Evolutionary conservation across 1,140 invertebrate species (phyloP), one percentile per base, ranked within the genome.

Genomic region (Tribolium castaneum): DNA sequence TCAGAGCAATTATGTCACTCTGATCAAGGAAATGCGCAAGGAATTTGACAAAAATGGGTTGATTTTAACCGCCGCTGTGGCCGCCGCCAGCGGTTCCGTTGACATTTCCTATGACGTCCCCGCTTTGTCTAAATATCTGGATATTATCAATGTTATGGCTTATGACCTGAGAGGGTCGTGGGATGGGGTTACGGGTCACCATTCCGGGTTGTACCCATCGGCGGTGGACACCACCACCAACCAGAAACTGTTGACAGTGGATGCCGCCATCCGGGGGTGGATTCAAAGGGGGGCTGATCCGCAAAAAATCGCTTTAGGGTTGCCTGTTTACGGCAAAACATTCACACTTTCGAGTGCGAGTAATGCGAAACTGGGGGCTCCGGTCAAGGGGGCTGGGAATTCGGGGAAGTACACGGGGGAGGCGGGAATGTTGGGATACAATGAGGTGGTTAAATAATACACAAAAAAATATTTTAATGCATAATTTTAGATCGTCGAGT

Each of bases 51-150:
- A 79, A 16, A 25, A 80, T 56, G 81, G 80, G 39, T 75, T 78
- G 6, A n/a, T 85, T 10, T 12, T 85, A 35, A 81, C 82, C 14
- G 80, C 80, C 25, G 83, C 84, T 45, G 82, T 84, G 0, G 82
- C 80, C 51, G 83, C 81, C 12, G 62, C 76, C 62, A 14, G 78
- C 34, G 13, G 14, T 14, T 91, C 77, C 6, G 81, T 85, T n/a
- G 79, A 94, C 75, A 93, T 94, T 70, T 96, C 95, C 30, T 97
- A 97, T 82, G 95, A 97, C 83, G 95, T 97, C 1, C 93, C 94
- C 0, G 94, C 96, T 88, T 94, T 98, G 77, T 72, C 49, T 5
- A 1, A 49, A 25, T 75, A 75, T 39, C 87, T 97, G 13, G 95
- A 97, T 84, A 96, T 95, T 93, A 88, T 92, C 12, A 90, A 92